phyloP scores from a whole-genome alignment of 2,797 vertebrate genomes.

The Dicrostonyx torquatus region DNA sequence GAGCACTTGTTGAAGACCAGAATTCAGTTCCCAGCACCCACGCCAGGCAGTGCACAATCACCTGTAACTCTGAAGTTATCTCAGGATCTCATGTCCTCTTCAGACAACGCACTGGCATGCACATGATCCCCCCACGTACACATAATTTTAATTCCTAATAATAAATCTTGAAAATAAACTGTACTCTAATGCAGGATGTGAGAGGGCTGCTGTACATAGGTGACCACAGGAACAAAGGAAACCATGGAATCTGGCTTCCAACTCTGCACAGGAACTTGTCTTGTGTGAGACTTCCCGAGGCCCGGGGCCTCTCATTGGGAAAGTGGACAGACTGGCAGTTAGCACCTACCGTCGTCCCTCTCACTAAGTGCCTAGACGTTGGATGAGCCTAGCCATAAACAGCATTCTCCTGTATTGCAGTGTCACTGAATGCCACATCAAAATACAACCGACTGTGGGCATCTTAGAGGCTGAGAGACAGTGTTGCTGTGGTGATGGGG shows the following conservation, averaged over 20 bases:
- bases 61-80: too few species aligned
- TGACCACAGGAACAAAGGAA: background rate
- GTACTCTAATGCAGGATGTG: background rate
- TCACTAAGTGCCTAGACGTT: background rate
- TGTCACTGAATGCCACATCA: background rate
- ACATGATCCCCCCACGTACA: background rate
- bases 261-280: background rate
- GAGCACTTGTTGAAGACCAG: background rate
- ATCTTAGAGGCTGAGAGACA: background rate
- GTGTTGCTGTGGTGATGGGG: background rate
- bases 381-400: background rate
- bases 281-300: background rate
- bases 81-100: background rate
- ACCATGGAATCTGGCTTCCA: background rate
- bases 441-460: background rate
- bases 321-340: background rate
- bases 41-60: background rate
- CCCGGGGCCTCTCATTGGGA: background rate
- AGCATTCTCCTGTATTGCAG: accelerated
- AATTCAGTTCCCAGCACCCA: background rate
- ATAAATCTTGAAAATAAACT: constrained; percentile 20
- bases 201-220: background rate
- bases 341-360: background rate
- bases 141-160: background rate
- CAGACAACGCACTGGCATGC: background rate